Base-by-base conservation (phyloP, 1,140 invertebrate genomes). In the Laupala kohalensis region DNA sequence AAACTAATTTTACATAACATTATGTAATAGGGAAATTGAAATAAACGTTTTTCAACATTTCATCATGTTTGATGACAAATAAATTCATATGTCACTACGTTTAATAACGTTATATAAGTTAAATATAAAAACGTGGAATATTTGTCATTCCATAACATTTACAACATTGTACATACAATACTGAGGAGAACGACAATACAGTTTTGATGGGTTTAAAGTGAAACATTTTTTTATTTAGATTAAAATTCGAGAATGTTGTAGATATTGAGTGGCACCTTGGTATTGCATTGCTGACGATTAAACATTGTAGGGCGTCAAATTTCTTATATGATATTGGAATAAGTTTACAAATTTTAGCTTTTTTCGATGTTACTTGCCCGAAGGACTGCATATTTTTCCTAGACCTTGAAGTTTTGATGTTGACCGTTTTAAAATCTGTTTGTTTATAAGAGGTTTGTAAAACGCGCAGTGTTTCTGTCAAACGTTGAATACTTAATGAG, bases 201-300 rank as follows among this genome's bases (percentile, higher is more conserved):
- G 9, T 66, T 66, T 13, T 66, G 2, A 2, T 1, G 23, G 65
- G 9, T 66, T 2, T 4, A 66, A 4, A 66, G 65, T 25, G 65
- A 66, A 25, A 66, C 4, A 9, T 66, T 13, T n/a, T n/a, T 66
- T 66, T n/a, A 13, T 66, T 2, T 9, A 13, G 23, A 13, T 66
- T n/a, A 66, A 66, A 66, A 13, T 1, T 66, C 13, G 23, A 1
- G 65, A 13, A 13, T 9, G 9, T 1, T 1, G 9, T 1, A 66
- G 23, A 66, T 66, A n/a, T 66, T 3, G 65, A 66, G 23, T 66
- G 23, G 23, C n/a, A 66, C 23, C 2, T 66, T 66, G 24, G 64
- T 66, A 66, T 19, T 26, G 64, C 64, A 66, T 66, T 66, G 64
- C 64, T 66, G 23, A n/a, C 2, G 65, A 66, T 27, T n/a, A 66